Conservation (phyloP, 2,888 invertebrate species). For the Leptogaster cylindrica region DNA sequence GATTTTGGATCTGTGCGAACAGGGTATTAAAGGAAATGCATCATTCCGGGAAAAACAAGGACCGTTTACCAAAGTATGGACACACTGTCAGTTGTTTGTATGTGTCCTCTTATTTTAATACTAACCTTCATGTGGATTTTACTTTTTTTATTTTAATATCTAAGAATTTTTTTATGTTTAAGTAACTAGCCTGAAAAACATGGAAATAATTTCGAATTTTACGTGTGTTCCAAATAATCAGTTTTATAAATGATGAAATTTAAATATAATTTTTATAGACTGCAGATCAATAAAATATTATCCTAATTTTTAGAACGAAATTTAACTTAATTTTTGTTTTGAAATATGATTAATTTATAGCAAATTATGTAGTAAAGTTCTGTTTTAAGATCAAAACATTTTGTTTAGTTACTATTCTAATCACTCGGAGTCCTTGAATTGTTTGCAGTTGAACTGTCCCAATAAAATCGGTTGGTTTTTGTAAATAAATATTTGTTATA, state of each 20-base stretch:
- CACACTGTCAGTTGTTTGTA: not conserved
- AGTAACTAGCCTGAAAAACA: not conserved
- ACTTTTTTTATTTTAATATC: not conserved
- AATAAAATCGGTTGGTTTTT: no score
- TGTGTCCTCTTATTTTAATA: constrained; percentile 4
- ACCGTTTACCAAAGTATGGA: constrained; percentile 24
- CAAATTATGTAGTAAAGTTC: constrained; percentile 26
- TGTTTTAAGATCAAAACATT: constrained; percentile 20
- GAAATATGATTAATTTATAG: constrained; percentile 23
- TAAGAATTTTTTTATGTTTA: constrained; percentile 1
- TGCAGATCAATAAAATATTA: constrained; percentile 30
- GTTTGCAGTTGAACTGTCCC: no score
- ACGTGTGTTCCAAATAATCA: constrained; percentile 5
- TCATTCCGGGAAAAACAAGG: constrained; percentile 21
- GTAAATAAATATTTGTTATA: no score
- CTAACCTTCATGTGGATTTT: constrained; percentile 1
- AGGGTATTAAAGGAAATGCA: constrained; percentile 19
- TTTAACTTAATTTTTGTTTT: constrained; percentile 26
- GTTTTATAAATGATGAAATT: constrained; percentile 19
- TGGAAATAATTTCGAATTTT: not conserved
- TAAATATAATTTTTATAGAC: constrained; percentile 32
- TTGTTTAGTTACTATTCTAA: constrained; percentile 9
- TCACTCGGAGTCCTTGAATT: no score
- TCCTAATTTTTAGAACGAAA: constrained; percentile 21
- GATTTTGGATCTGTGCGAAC: not conserved